Evolutionary conservation across 30 jellyfish, hydroid and myxozoan species (phyloP), one percentile per base, ranked within the genome.

Genomic region (Aurelia aurita complex sp. Pacific): DNA sequence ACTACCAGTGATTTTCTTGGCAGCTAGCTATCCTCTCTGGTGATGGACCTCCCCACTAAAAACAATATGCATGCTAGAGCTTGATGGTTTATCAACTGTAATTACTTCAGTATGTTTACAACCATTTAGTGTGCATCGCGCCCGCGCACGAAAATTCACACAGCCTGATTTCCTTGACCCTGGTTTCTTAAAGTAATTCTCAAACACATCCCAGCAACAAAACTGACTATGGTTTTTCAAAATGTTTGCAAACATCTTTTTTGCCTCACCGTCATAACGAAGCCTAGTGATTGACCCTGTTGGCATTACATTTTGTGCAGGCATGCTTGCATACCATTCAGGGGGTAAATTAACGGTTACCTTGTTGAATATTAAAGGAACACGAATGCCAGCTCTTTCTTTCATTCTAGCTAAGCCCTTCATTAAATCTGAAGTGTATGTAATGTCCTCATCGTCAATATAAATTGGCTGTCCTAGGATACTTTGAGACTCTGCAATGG

Each of bases 151-250:
- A 38, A 69, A 69, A n/a, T 69, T 2, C 32, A 69, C 79, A 14
- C 76, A 69, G 55, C 79, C 60, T 29, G 8, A 10, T 54, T 69
- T 69, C 23, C 59, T 51, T 1, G 60, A 69, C 29, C 61, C 61
- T 23, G 79, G 61, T n/a, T 69, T 23, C 23, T 2, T 69, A 32
- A 69, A 2, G 40, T 29, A 69, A n/a, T 69, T 69, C 17, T 69
- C 79, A 34, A 23, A 69, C 50, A 69, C 79, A 29, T 69, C 32
- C 79, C 79, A 69, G 60, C 60, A 69, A 69, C 79, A 69, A 38
- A 18, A 29, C n/a, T 23, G 57, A 34, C 79, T 69, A 38, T 69
- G 61, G 10, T 14, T n/a, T 66, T 23, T 50, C 40, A 69, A 23
- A 23, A 69, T 18, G 19, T 69, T 18, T 67, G 29, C 78, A 43